These are phyloP conservation scores for Idaea aversata DNA, from an alignment of 2,888 invertebrate genomes.

Conservation along the genomic window DNA sequence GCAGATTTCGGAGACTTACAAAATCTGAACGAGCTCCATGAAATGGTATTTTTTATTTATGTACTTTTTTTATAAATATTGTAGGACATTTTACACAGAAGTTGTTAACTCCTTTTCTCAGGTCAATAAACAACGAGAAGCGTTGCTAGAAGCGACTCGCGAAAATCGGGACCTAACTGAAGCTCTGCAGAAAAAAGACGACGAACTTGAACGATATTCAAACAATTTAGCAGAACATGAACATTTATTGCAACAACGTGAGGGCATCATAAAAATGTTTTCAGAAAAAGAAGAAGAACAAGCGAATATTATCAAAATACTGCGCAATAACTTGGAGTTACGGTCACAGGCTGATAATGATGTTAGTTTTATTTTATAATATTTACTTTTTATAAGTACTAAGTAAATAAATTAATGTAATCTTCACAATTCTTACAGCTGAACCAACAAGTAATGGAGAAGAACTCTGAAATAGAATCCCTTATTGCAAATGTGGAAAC, in stretches of 20 bases:
- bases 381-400: background rate
- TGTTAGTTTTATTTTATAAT: background rate
- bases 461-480: conserved; percentile 58
- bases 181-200: conserved; percentile 51
- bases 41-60: conserved; percentile 43
- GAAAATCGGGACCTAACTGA: conserved; percentile 51
- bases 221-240: conserved; percentile 45
- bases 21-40: conserved; percentile 52
- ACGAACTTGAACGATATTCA: conserved; percentile 42
- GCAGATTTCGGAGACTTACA: conserved; percentile 60
- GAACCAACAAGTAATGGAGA: conserved; percentile 52
- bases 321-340: conserved; percentile 58
- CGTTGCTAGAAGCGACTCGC: conserved; percentile 45
- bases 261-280: conserved; percentile 51
- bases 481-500: conserved; percentile 49
- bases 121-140: conserved; percentile 55
- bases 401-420: background rate
- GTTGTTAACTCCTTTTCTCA: conserved; percentile 23
- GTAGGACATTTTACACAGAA: no score
- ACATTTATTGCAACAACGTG: conserved; percentile 46
- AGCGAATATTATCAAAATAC: conserved; percentile 54
- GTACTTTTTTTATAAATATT: no score
- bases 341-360: conserved; percentile 48
- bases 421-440: conserved; percentile 39
- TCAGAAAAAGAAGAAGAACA: conserved; percentile 65